phyloP scores from a whole-genome alignment of 1,140 invertebrate genomes.

The Listronotus oregonensis region DNA sequence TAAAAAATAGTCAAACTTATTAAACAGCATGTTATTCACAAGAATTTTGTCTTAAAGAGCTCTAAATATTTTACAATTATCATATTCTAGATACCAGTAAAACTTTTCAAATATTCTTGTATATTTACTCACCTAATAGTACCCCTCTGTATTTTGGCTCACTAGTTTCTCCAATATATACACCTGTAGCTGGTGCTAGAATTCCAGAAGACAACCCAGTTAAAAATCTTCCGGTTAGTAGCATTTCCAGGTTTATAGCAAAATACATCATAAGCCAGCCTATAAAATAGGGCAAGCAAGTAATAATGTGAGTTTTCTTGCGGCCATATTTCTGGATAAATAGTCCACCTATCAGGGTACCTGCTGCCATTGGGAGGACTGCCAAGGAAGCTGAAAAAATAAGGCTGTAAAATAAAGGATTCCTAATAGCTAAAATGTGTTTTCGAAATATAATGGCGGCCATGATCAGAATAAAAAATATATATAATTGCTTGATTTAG shows the following conservation, averaged over 20 bases:
- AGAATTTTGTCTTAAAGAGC: too few relatives aligned
- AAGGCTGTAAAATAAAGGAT: too few relatives aligned
- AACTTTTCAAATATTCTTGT: too few relatives aligned
- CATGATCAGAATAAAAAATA: too few relatives aligned
- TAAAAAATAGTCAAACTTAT: too few relatives aligned
- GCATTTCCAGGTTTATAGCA: constrained; percentile 56
- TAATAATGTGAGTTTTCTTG: constrained; percentile 64
- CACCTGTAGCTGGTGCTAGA: constrained; percentile 41
- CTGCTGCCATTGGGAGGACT: constrained; percentile 64
- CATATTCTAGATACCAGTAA: too few relatives aligned
- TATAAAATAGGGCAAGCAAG: constrained; percentile 65
- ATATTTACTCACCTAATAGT: constrained; percentile 54
- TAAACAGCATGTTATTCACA: too few relatives aligned
- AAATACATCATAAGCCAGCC: constrained; percentile 70
- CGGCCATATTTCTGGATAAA: constrained; percentile 72
- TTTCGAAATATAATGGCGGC: too few relatives aligned
- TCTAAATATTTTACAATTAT: too few relatives aligned
- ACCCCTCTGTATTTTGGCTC: constrained; percentile 64
- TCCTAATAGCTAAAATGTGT: too few relatives aligned
- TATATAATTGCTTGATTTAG: too few relatives aligned
- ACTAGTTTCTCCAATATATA: constrained; percentile 60
- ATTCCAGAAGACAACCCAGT: constrained; percentile 60
- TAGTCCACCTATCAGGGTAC: constrained; percentile 63
- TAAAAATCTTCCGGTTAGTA: constrained; percentile 70
- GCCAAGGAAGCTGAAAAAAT: constrained; percentile 62